These are phyloP conservation scores for Scaptomyza tumidula DNA, from an alignment of 2,888 invertebrate species.

Conservation along the genomic window DNA sequence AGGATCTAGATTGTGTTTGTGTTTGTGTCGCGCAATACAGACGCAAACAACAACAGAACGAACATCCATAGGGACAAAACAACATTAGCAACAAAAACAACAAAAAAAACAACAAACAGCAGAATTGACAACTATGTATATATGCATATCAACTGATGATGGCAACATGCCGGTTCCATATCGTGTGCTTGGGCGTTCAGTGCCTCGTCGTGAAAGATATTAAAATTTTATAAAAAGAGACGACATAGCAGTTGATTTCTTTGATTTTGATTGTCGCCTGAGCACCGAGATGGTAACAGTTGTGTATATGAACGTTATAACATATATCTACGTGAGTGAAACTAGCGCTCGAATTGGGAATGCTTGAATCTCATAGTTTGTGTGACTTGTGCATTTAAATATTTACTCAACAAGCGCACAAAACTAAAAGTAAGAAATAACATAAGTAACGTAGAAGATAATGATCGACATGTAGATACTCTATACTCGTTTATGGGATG, in stretches of 20 bases:
- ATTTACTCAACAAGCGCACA: slow-evolving; percentile 47
- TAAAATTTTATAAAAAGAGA: slow-evolving; percentile 71
- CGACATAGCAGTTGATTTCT: slow-evolving; percentile 66
- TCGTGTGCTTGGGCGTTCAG: slow-evolving; percentile 12
- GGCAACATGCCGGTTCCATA: slow-evolving; percentile 55
- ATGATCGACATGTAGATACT: background rate
- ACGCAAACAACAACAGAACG: slow-evolving; percentile 33
- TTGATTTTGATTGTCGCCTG: slow-evolving; percentile 52
- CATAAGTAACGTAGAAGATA: background rate
- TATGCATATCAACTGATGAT: slow-evolving; percentile 30
- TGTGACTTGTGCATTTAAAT: slow-evolving; percentile 50
- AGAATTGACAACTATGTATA: slow-evolving; percentile 20
- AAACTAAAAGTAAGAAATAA: slow-evolving; percentile 10
- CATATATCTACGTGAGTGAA: slow-evolving; percentile 18
- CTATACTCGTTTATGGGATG: background rate
- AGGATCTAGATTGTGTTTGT: slow-evolving; percentile 31
- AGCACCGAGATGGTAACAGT: slow-evolving; percentile 53
- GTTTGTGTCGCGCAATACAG: slow-evolving; percentile 56
- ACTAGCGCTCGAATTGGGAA: slow-evolving; percentile 39
- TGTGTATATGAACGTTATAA: slow-evolving; percentile 18
- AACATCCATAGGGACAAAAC: slow-evolving; percentile 14
- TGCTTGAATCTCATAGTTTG: slow-evolving; percentile 34
- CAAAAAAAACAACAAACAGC: slow-evolving; percentile 22
- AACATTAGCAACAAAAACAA: slow-evolving; percentile 39
- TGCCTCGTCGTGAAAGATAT: slow-evolving; percentile 63